Percentiles rank a stretch among this genome's conserved stretches.
Conservation (phyloP, 2,888 invertebrate species). For the Pocota personata region DNA sequence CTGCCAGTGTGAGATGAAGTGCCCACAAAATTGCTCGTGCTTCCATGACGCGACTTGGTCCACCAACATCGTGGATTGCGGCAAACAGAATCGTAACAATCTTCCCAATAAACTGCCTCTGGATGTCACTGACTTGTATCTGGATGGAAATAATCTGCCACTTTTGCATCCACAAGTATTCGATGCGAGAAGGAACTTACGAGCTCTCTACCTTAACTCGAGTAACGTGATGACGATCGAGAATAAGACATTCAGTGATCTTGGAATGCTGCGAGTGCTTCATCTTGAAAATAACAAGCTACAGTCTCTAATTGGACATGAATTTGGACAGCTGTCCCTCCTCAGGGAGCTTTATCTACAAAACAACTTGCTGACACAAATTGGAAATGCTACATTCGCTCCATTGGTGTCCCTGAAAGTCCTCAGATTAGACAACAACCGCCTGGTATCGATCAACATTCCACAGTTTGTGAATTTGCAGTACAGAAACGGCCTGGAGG, state of each 20-base stretch:
- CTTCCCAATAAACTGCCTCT: conserved; percentile 93
- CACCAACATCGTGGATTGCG: conserved; percentile 96
- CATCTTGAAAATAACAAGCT: conserved; percentile 94
- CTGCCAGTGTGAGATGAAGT: conserved; percentile 98
- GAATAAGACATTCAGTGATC: conserved; percentile 94
- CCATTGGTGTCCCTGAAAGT: conserved; percentile 91
- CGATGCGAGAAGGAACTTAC: conserved; percentile 94
- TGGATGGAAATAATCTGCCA: conserved; percentile 94
- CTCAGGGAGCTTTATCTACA: conserved; percentile 93
- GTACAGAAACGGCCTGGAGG: conserved; percentile 85
- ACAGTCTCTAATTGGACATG: conserved; percentile 90
- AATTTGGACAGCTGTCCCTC: conserved; percentile 91
- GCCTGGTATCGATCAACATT: conserved; percentile 90
- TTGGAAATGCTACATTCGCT: conserved; percentile 91
- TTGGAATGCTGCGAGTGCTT: conserved; percentile 90
- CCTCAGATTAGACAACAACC: conserved; percentile 92
- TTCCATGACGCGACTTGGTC: conserved; percentile 97
- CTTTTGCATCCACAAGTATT: conserved; percentile 94
- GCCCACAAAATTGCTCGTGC: conserved; percentile 96
- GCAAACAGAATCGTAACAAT: conserved; percentile 83
- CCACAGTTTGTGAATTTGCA: conserved; percentile 87
- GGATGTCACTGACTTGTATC: conserved; percentile 96
- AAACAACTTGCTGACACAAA: conserved; percentile 91
- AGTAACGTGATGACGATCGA: conserved; percentile 93
- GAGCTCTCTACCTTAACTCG: conserved; percentile 92